Evolutionary conservation across 2,797 vertebrate species (phyloP), one percentile per base, ranked within the genome.

Genomic region (Erpetoichthys calabaricus): DNA sequence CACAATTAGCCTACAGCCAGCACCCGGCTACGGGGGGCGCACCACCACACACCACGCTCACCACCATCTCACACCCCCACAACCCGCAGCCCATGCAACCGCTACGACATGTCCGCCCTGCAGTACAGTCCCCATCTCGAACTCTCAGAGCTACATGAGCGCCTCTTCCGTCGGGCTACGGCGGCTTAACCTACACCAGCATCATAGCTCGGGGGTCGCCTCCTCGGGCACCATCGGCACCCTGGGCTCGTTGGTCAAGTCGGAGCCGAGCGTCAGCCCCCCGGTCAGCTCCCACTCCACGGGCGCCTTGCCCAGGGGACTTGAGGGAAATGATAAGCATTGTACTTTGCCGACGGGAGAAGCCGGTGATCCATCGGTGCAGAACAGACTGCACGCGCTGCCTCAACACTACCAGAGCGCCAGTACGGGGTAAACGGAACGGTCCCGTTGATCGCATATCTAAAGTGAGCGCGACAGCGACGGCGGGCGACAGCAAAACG

Each of bases 271-370:
- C 71, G 89, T 92, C 63, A 96, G 93, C 79, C 94, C 94, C 45
- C 92, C 94, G 9, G 90, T 92, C 73, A 83, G 86, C 63, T 84
- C 89, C 66, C 92, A 90, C 81, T 82, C 90, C 63, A n/a, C 88
- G 94, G 71, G 88, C 88, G 68, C 93, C 94, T 25, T 97, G 94
- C 74, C 90, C 93, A 66, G 94, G 94, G 79, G 94, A 97, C 85
- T 87, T 98, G 83, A 84, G 94, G 66, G 94, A 98, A 79, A 97
- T 98, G 94, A 98, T 98, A 86, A 98, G 94, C 82, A 97, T 86
- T 86, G 83, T 86, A 85, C 79, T 79, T 79, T 88, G 81, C 94
- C 94, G 46, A 88, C 86, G 61, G 88, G 91, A 64, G 92, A 93
- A 73, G 84, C 87, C 45, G 90, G 85, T 47, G 93, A 92, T 73